These are phyloP conservation scores for Tragelaphus buxtoni DNA, from an alignment of 2,113 vertebrate genomes.

Conservation along the genomic window DNA sequence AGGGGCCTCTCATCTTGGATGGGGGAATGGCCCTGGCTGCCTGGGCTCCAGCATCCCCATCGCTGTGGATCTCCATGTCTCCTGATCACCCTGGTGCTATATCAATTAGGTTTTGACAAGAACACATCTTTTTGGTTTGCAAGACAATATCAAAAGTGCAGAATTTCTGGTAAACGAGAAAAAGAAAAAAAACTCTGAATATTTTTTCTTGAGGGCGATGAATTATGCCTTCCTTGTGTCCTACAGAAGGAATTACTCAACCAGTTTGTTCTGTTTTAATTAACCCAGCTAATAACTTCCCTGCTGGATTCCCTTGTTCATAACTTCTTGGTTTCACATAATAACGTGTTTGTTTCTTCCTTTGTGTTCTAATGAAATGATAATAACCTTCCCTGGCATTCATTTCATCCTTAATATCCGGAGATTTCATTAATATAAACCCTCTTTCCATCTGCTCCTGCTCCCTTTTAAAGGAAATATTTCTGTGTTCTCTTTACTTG, in stretches of 20 bases:
- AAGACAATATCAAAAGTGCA: slow-evolving; percentile 64
- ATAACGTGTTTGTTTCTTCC: slow-evolving; percentile 75
- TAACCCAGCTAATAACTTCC: slow-evolving; percentile 76
- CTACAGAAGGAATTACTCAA: slow-evolving; percentile 72
- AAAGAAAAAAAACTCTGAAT: slow-evolving; percentile 34
- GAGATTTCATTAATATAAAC: slow-evolving; percentile 77
- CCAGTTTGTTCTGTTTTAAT: slow-evolving; percentile 72
- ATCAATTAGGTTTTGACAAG: slow-evolving; percentile 49
- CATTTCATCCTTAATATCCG: slow-evolving; percentile 71
- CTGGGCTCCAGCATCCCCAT: background rate
- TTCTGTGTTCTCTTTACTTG: slow-evolving; percentile 62
- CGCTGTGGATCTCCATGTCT: slow-evolving; percentile 3
- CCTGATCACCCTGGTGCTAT: slow-evolving; percentile 18
- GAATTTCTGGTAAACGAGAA: slow-evolving; percentile 67
- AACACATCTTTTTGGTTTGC: slow-evolving; percentile 44
- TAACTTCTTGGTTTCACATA: slow-evolving; percentile 75
- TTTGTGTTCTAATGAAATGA: slow-evolving; percentile 76
- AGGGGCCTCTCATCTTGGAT: background rate
- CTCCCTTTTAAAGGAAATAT: slow-evolving; percentile 71
- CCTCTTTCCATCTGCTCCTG: slow-evolving; percentile 73
- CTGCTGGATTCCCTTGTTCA: slow-evolving; percentile 73
- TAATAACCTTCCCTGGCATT: slow-evolving; percentile 74
- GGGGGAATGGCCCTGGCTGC: background rate
- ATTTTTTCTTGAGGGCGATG: slow-evolving; percentile 54
- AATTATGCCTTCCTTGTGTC: slow-evolving; percentile 67